These are phyloP conservation scores for Nowickia ferox DNA, from an alignment of 2,888 invertebrate species.

Conservation along the genomic window DNA sequence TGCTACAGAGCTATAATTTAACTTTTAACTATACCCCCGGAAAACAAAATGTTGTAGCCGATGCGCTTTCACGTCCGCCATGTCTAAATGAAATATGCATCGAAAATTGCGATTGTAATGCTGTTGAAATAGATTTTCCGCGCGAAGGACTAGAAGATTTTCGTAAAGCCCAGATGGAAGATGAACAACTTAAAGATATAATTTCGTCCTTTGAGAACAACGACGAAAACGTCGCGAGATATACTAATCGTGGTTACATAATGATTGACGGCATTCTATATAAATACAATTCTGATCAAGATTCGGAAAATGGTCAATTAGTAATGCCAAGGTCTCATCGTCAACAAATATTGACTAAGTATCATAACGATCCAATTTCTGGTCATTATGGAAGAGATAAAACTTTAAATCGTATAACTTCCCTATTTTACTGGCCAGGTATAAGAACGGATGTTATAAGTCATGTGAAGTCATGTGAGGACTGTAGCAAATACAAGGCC, in stretches of 20 bases:
- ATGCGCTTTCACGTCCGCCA: too few species aligned
- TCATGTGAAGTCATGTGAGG: constrained; percentile 38
- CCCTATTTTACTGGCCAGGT: constrained; percentile 59
- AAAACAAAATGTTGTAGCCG: too few species aligned
- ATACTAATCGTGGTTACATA: constrained; percentile 58
- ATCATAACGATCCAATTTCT: constrained; percentile 38
- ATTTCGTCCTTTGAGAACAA: constrained; percentile 49
- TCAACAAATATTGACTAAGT: constrained; percentile 34
- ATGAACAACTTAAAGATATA: too few species aligned
- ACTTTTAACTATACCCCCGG: too few species aligned
- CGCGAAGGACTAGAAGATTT: constrained; percentile 66
- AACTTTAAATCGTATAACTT: constrained; percentile 51
- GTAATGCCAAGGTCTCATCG: constrained; percentile 3
- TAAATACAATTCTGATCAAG: constrained; percentile 51
- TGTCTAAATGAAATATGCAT: too few species aligned
- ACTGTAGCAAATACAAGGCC: constrained; percentile 40
- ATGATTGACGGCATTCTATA: constrained; percentile 55
- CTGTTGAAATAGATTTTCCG: constrained; percentile 60
- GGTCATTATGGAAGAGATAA: constrained; percentile 19
- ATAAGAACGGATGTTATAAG: constrained; percentile 47
- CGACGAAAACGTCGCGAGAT: constrained; percentile 46
- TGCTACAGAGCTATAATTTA: too few species aligned
- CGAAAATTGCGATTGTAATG: constrained; percentile 64
- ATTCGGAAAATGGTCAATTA: constrained; percentile 36
- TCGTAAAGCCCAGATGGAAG: constrained; percentile 71